Percentiles rank a stretch among this genome's conserved stretches.
These are phyloP conservation scores for Drosophila anomelani DNA, from an alignment of 2,888 invertebrate genomes.

Conservation along the genomic window DNA sequence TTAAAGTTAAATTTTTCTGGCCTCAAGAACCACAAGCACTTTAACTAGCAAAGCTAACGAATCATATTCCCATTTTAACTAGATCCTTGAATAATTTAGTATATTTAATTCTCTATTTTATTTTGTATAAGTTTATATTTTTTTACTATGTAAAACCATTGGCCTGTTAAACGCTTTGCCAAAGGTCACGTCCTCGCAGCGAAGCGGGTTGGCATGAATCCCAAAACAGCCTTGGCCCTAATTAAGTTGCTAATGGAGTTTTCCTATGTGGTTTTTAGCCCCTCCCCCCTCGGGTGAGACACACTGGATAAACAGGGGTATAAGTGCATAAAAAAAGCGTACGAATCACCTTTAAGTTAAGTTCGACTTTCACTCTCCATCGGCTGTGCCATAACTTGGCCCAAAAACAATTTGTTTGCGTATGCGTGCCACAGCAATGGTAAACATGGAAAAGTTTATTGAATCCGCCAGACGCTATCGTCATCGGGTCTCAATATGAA, in stretches of 20 bases:
- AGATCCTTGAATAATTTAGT: not conserved
- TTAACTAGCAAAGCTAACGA: not conserved
- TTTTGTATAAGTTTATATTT: not conserved
- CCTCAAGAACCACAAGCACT: not conserved
- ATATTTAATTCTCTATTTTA: not conserved
- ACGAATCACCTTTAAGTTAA: slow-evolving; percentile 26
- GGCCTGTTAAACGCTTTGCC: slow-evolving; percentile 2
- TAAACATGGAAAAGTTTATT: slow-evolving; percentile 62
- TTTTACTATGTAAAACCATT: not conserved
- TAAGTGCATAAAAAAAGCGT: slow-evolving; percentile 2
- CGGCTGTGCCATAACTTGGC: slow-evolving; percentile 34
- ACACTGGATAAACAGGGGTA: not conserved
- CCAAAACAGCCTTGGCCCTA: slow-evolving; percentile 29
- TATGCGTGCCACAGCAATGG: slow-evolving; percentile 53
- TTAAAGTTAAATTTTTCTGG: not conserved
- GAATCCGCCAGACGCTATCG: slow-evolving; percentile 49
- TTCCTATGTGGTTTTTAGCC: slow-evolving; percentile 16
- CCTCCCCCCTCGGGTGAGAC: not conserved
- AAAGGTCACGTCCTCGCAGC: slow-evolving; percentile 9
- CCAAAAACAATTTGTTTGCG: slow-evolving; percentile 47
- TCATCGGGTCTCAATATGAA: slow-evolving; percentile 45
- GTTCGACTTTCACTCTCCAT: slow-evolving; percentile 12
- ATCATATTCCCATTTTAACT: not conserved
- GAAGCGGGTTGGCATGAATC: slow-evolving; percentile 18
- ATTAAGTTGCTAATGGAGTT: slow-evolving; percentile 39